Base-by-base conservation (phyloP, 2,888 invertebrate species). In the Thera britannica region DNA sequence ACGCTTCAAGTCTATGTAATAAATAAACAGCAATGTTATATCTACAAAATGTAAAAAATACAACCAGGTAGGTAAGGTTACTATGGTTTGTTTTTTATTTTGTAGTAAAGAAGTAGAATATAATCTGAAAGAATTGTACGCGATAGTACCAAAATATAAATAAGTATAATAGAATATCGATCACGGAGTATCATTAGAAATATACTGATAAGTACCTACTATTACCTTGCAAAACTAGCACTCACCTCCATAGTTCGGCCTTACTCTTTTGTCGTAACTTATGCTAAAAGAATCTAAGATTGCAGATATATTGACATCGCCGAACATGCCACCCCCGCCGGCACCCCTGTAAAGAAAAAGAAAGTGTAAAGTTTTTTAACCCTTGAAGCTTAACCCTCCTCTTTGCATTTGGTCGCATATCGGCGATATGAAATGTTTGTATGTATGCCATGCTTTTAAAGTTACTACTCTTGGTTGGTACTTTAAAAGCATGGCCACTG, bases 211-310 rank as follows among this genome's bases (percentile, higher is more conserved):
- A 57, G 9, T 46, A 46, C 8, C 44, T 46, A 46, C 44, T 38
- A 34, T 60, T 36, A 59, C 38, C 3, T 5, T 46, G 8, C 2
- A 52, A 62, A 54, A 23, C 11, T 51, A 59, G 58, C 80, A 90
- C 93, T 91, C 83, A 98, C 98, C 98, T 97, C 98, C 98, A 95
- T 98, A 99, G 95, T 98, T 98, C 92, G 99, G 99, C 95, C 99
- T 97, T 96, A 99, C 98, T 96, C 99, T 97, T 97, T 99, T 99
- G 96, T 99, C 99, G 94, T 99, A 99, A 94, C 98, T 98, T 94
- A 97, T 97, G 93, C 98, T 98, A 95, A 98, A 98, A 87, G 98
- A 98, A 94, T 98, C 98, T 95, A 98, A 95, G 90, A 98, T 98
- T 89, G 97, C 97, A 86, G 98, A 98, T 94, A 98, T 98, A 96